phyloP scores from a whole-genome alignment of 37 sponge, comb jelly and placozoan species.

The Beroe forskalii region DNA sequence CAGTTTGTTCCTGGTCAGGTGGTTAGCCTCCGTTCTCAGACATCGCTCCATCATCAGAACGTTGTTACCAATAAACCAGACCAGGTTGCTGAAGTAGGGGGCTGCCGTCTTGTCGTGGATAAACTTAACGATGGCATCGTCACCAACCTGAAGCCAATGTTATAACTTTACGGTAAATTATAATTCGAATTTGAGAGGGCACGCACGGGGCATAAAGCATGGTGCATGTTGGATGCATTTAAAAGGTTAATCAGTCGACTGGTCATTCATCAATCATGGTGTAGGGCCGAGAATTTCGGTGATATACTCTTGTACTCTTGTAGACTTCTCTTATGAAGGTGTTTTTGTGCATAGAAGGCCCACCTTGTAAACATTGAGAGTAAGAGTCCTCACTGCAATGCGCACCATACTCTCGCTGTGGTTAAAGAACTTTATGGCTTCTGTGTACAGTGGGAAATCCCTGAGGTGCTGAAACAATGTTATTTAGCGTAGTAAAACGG shows the following conservation, averaged over 20 bases:
- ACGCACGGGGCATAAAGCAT: no score
- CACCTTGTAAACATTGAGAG: conserved; percentile 96
- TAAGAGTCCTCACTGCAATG: conserved; percentile 93
- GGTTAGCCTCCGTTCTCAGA: conserved; percentile 80
- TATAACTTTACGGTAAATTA: no score
- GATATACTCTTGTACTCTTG: no score
- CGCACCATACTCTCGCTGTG: conserved; percentile 98
- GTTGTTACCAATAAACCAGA: conserved; percentile 95
- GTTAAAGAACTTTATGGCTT: conserved; percentile 97
- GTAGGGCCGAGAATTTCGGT: no score
- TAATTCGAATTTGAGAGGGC: no score
- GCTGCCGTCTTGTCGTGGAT: conserved; percentile 88
- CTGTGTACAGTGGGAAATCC: conserved; percentile 97
- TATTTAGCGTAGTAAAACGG: no score
- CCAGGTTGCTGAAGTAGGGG: conserved; percentile 94
- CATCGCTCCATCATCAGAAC: conserved; percentile 89
- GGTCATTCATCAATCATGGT: no score
- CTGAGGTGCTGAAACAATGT: conserved; percentile 80
- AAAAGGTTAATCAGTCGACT: no score
- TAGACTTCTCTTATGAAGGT: no score
- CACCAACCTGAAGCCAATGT: conserved; percentile 70
- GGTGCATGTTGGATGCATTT: no score
- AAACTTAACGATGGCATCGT: conserved; percentile 74
- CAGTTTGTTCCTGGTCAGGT: conserved; percentile 75
- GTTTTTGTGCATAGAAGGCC: no score